Evolutionary conservation across 2,113 vertebrate species (phyloP).

Genomic region (Eretmochelys imbricata): DNA sequence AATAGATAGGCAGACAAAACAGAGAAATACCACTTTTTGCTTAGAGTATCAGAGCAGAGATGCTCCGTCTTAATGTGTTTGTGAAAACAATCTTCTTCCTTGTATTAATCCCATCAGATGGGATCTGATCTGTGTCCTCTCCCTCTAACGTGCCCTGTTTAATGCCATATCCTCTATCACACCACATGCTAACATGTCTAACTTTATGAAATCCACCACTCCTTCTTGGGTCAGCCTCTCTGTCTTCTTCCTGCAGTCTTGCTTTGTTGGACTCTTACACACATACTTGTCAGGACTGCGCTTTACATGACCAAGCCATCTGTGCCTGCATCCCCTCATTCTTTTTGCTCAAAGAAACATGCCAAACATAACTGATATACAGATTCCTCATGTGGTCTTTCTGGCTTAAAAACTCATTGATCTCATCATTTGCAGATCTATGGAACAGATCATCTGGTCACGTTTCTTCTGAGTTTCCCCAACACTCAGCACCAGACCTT

Average conservation of each 20-base stretch:
- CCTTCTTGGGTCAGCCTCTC: not conserved
- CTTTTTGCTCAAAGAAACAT: rapidly evolving
- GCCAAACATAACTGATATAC: not conserved
- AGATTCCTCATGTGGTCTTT: not conserved
- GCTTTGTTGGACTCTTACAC: not conserved
- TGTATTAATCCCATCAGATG: not conserved
- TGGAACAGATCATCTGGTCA: not conserved
- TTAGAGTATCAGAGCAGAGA: not conserved
- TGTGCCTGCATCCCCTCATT: not conserved
- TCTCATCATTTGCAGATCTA: not conserved
- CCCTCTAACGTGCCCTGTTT: not conserved
- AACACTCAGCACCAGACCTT: not conserved
- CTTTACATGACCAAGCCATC: not conserved
- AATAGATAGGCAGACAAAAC: not conserved
- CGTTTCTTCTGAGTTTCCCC: not conserved
- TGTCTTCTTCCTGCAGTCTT: not conserved
- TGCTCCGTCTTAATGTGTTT: not conserved
- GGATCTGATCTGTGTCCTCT: not conserved
- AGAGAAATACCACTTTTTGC: no score
- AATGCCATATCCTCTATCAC: not conserved
- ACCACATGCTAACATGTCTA: not conserved
- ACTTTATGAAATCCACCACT: not conserved
- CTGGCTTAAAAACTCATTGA: not conserved
- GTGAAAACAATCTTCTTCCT: not conserved
- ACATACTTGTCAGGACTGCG: not conserved